Conservation (phyloP, 2,888 invertebrate species). For the Andrena flavipes region DNA sequence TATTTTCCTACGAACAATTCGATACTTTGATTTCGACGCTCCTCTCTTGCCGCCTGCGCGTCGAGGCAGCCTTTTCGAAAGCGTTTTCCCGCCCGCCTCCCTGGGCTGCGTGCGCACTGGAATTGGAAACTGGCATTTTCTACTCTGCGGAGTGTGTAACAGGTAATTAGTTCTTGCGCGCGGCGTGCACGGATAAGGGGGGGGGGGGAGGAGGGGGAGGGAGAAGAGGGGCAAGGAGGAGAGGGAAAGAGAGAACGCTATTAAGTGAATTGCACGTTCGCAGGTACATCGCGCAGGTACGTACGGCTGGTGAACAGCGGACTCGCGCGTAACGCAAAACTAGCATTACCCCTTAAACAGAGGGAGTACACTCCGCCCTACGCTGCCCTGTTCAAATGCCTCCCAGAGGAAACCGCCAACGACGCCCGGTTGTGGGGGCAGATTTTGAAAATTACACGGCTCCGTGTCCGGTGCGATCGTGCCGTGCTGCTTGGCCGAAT, state of each 20-base stretch:
- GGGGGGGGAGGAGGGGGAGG: constrained; percentile 1
- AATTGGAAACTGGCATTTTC: constrained; percentile 75
- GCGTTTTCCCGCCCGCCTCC: constrained; percentile 7
- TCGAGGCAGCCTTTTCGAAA: neutral
- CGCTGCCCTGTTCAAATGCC: constrained; percentile 18
- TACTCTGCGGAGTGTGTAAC: constrained; percentile 79
- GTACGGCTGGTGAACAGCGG: constrained; percentile 29
- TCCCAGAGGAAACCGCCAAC: constrained; percentile 24
- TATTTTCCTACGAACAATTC: neutral
- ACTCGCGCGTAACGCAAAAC: constrained; percentile 49
- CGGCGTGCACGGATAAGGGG: constrained; percentile 53
- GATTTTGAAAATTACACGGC: constrained; percentile 47
- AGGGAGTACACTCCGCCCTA: constrained; percentile 29
- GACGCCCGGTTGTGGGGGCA: neutral
- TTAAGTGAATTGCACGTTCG: constrained; percentile 75
- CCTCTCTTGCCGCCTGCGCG: neutral
- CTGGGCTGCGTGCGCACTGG: constrained; percentile 37
- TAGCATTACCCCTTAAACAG: constrained; percentile 42
- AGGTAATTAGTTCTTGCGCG: constrained; percentile 76
- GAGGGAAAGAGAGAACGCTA: constrained; percentile 60
- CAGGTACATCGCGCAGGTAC: constrained; percentile 55
- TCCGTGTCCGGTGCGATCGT: constrained; percentile 3
- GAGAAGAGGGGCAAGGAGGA: constrained; percentile 12
- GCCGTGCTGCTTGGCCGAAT: constrained; percentile 24
- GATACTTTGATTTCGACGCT: neutral